phyloP scores from a whole-genome alignment of 2,797 vertebrate genomes.

The Malacoraja senta region DNA sequence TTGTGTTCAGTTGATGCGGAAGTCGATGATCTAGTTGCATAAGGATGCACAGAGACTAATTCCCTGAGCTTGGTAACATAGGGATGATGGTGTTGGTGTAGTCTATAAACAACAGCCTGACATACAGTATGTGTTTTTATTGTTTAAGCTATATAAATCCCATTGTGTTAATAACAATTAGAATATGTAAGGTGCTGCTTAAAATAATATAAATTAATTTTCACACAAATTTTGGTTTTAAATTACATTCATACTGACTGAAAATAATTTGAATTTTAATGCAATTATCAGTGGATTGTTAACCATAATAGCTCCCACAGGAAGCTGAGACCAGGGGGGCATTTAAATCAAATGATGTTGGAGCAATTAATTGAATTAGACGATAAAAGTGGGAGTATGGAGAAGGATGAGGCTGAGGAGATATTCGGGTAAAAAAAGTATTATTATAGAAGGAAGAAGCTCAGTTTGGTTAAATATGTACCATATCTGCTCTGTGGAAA shows the following conservation, averaged over 20 bases:
- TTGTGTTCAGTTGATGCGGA: no score
- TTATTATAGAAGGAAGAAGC: no score
- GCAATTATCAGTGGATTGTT: neutral
- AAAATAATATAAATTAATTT: neutral
- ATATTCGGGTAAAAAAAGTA: neutral
- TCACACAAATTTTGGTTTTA: neutral
- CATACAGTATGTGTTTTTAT: no score
- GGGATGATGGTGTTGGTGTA: no score
- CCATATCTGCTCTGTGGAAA: neutral
- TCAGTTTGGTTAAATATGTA: neutral
- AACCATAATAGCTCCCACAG: neutral
- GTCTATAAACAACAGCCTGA: no score
- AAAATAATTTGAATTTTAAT: neutral
- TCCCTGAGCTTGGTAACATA: no score
- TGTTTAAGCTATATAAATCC: no score
- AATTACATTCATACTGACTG: neutral
- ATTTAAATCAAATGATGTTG: neutral
- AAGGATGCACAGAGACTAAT: no score
- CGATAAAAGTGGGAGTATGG: neutral
- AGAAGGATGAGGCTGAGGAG: neutral
- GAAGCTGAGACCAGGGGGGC: neutral
- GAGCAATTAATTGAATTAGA: slow-evolving; percentile 2
- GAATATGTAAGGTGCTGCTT: neutral
- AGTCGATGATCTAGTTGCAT: no score
- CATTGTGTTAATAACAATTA: neutral